A percentile compares a stretch with the other conserved stretches of the same genome.
These are phyloP conservation scores for Genyomyrus donnyi DNA, from an alignment of 2,113 vertebrate genomes.

Conservation along the genomic window DNA sequence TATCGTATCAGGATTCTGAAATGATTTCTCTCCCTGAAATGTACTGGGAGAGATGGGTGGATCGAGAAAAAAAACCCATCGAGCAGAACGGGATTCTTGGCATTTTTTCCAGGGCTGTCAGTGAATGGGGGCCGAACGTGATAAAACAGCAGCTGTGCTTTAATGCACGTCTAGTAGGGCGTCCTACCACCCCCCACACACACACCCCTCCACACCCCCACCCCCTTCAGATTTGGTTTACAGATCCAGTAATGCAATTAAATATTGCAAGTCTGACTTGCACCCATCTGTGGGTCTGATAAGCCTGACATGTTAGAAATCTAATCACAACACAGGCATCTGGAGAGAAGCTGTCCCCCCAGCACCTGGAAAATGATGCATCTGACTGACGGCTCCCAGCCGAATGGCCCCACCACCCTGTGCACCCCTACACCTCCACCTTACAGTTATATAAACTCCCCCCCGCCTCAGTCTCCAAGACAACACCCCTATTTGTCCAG, in stretches of 20 bases:
- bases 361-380: slow-evolving; percentile 4
- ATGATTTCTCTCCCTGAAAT: background rate
- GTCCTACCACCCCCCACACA: no score
- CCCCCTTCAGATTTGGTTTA: slow-evolving; percentile 2
- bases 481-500: no score
- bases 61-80: background rate
- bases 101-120: background rate
- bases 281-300: slow-evolving; percentile 16
- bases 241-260: slow-evolving; percentile 23
- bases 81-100: background rate
- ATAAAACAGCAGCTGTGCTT: slow-evolving; percentile 8
- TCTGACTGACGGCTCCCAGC: slow-evolving; percentile 2
- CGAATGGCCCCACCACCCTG: background rate
- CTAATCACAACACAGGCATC: slow-evolving; percentile 17
- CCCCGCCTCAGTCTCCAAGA: background rate
- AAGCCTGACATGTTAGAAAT: slow-evolving; percentile 19
- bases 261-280: slow-evolving; percentile 14
- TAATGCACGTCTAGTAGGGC: background rate
- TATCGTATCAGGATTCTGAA: background rate
- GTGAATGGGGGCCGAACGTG: background rate
- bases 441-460: background rate
- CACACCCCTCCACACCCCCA: no score
- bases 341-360: background rate
- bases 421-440: background rate
- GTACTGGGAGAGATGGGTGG: background rate